Percentiles rank a stretch among this genome's conserved stretches.
These are phyloP conservation scores for Lycia hirtaria DNA, from an alignment of 2,888 invertebrate species.

Conservation along the genomic window DNA sequence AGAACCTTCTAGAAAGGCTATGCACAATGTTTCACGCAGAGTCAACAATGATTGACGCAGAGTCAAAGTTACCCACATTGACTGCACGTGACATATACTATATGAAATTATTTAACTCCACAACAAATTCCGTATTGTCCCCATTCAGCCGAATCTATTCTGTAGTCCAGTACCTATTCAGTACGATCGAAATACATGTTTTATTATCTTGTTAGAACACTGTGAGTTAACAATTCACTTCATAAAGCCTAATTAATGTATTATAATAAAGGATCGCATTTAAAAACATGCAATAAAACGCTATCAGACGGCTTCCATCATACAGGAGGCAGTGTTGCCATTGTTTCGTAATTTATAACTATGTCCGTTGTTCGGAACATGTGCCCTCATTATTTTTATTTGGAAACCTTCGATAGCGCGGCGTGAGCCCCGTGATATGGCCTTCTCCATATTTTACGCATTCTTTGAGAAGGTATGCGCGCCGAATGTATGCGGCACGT, in stretches of 20 bases:
- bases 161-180: constrained; percentile 23
- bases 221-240: constrained; percentile 4
- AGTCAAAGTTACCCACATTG: no score
- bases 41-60: no score
- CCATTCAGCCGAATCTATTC: neutral
- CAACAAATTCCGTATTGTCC: no score
- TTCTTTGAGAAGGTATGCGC: constrained; percentile 33
- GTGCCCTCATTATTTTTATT: constrained; percentile 29
- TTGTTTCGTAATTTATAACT: constrained; percentile 25
- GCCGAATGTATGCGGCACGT: no score
- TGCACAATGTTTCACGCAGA: no score
- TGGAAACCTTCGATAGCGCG: constrained; percentile 13
- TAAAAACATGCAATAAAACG: constrained; percentile 28
- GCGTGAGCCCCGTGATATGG: constrained; percentile 9
- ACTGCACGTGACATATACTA: no score
- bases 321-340: constrained; percentile 13
- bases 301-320: constrained; percentile 27
- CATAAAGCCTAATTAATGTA: constrained; percentile 11
- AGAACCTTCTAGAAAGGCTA: no score
- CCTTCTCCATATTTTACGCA: constrained; percentile 27
- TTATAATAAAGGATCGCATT: constrained; percentile 19
- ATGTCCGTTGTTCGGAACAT: constrained; percentile 13
- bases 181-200: constrained; percentile 13
- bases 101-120: no score
- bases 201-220: constrained; percentile 15